Base-by-base conservation (phyloP, 2,797 vertebrate genomes). In the Phoeniculus purpureus region DNA sequence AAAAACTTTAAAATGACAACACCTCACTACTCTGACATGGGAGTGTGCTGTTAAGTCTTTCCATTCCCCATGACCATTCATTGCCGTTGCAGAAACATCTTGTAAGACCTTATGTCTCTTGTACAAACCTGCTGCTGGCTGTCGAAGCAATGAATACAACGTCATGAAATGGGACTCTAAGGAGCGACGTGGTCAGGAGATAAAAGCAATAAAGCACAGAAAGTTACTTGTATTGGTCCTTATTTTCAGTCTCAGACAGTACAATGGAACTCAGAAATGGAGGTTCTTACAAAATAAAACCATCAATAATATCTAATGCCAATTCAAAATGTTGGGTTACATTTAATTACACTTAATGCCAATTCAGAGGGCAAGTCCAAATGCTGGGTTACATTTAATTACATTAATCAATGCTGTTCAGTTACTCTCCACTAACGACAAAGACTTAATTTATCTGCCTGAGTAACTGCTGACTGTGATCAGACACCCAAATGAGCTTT, bases 351-450 rank as follows among this genome's bases (percentile, higher is more conserved):
- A 60, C n/a, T n/a, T n/a, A 67, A 54, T 60, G 20, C 26, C 43
- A 68, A 18, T 16, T 75, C 51, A 68, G 43, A 67, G 29, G 60
- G 43, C 52, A 76, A 90, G 52, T 50, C 34, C 87, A 48, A 67
- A 40, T 12, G 22, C n/a, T 85, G 60, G n/a, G 70, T 96, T 93
- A 70, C 10, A 40, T n/a, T 72, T 94, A 85, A 83, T 94, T 87
- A 60, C 40, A 60, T 81, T 91, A 81, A 83, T 93, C 34, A 81
- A 4, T 70, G 67, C 50, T 10, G 50, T 76, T 93, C 40, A 81
- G 25, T 70, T 89, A 81, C 62, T 60, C 15, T 85, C 22, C 16
- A 21, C 32, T 43, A 79, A 66, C 3, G 2, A 73, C 10, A 81
- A 83, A 85, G 75, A 54, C 70, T 87, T 87, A 45, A 81, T 23